These are phyloP conservation scores for Coelopa pilipes DNA, from an alignment of 2,888 invertebrate species.

Conservation along the genomic window DNA sequence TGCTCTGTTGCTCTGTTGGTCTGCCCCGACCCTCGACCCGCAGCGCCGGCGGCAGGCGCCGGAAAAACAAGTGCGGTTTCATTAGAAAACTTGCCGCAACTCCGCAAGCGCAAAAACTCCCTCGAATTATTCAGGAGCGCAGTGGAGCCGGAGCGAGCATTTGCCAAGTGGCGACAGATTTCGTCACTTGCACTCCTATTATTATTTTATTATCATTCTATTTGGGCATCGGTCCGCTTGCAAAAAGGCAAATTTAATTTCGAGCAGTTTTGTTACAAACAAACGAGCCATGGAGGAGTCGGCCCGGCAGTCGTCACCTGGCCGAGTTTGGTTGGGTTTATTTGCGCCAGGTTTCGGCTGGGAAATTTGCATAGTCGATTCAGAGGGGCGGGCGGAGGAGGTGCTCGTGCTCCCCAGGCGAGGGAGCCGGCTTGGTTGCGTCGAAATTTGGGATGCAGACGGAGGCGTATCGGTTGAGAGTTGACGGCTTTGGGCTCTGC, in stretches of 20 bases:
- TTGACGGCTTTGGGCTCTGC: no score
- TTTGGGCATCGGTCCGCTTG: neutral
- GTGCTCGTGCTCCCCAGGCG: no score
- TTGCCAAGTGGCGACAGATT: constrained; percentile 13
- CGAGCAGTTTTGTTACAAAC: neutral
- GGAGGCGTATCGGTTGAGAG: no score
- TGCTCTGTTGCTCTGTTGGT: neutral
- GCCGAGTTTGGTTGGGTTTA: no score
- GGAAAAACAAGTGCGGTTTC: constrained; percentile 30
- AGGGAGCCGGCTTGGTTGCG: no score
- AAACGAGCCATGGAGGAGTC: neutral
- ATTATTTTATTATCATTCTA: constrained; percentile 8
- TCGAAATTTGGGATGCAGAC: no score
- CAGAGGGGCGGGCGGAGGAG: no score
- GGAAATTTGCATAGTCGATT: no score
- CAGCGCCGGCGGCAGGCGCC: constrained; percentile 2
- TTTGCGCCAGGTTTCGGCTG: no score
- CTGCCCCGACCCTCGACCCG: neutral
- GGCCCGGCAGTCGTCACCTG: no score
- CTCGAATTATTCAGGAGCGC: constrained; percentile 7
- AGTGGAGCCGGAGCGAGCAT: neutral
- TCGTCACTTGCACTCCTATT: constrained; percentile 10
- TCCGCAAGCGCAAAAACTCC: constrained; percentile 17
- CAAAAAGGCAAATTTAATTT: constrained; percentile 25
- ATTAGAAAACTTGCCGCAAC: constrained; percentile 12